Percentiles rank a stretch among this genome's conserved stretches.
Evolutionary conservation across 2,888 invertebrate species (phyloP).

Genomic region (Notodonta dromedarius): DNA sequence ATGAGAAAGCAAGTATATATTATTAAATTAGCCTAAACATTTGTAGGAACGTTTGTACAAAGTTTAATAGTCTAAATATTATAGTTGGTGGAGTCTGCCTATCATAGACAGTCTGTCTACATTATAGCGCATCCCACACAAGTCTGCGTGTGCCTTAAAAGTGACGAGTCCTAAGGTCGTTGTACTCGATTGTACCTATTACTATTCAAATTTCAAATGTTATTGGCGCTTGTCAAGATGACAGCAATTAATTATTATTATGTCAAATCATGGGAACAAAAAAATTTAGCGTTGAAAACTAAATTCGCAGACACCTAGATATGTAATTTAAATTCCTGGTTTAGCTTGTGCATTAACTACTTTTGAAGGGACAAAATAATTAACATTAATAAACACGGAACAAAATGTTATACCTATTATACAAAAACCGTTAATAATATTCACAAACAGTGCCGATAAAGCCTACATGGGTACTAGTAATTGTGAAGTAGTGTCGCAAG

Average conservation of each 20-base stretch:
- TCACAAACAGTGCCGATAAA: background rate
- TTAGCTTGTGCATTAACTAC: too few relatives aligned
- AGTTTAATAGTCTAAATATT: too few relatives aligned
- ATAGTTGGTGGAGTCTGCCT: too few relatives aligned
- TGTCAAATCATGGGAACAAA: background rate
- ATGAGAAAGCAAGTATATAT: too few relatives aligned
- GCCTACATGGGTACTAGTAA: slow-evolving; percentile 12
- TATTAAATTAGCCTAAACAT: too few relatives aligned
- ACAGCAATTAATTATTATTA: background rate
- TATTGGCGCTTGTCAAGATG: slow-evolving; percentile 21
- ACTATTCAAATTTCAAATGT: slow-evolving; percentile 15
- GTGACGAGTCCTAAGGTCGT: slow-evolving; percentile 55
- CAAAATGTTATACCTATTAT: background rate
- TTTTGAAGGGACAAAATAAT: too few relatives aligned
- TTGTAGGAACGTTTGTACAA: too few relatives aligned
- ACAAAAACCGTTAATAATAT: slow-evolving; percentile 12
- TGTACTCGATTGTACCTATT: slow-evolving; percentile 38
- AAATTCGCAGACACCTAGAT: too few relatives aligned
- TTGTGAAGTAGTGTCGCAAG: slow-evolving; percentile 31
- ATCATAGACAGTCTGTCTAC: too few relatives aligned
- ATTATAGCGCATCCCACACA: background rate
- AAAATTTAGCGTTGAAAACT: too few relatives aligned
- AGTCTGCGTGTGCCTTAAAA: slow-evolving; percentile 26
- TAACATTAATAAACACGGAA: background rate
- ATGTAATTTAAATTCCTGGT: too few relatives aligned